These are phyloP conservation scores for Scaptomyza parva DNA, from an alignment of 2,888 invertebrate genomes.

Conservation along the genomic window DNA sequence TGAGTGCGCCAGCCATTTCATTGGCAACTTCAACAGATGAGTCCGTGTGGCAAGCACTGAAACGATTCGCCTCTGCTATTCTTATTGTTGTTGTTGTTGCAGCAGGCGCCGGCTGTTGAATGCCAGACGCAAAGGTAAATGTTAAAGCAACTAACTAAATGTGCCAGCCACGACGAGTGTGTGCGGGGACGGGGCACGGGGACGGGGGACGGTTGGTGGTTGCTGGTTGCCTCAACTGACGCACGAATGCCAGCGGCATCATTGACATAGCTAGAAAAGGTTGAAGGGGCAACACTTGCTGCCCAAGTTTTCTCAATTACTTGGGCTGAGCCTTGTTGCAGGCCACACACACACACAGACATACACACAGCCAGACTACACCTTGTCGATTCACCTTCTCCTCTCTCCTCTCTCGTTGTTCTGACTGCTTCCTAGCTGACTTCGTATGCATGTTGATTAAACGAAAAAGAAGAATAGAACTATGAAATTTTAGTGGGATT, in stretches of 20 bases:
- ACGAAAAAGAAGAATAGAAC: slow-evolving; percentile 74
- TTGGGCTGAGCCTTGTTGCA: slow-evolving; percentile 42
- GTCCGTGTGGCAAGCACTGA: slow-evolving; percentile 39
- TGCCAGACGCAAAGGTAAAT: slow-evolving; percentile 65
- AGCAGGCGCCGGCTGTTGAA: slow-evolving; percentile 40
- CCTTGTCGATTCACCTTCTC: slow-evolving; percentile 9
- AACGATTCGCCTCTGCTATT: slow-evolving; percentile 15
- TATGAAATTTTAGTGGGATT: slow-evolving; percentile 64
- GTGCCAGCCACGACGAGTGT: slow-evolving; percentile 16
- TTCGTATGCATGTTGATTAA: slow-evolving; percentile 72
- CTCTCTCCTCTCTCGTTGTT: background rate
- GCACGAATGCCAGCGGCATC: slow-evolving; percentile 40
- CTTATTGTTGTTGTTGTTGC: slow-evolving; percentile 10
- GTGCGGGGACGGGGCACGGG: background rate
- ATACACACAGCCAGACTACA: slow-evolving; percentile 6
- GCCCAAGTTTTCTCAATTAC: slow-evolving; percentile 75
- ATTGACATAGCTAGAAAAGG: background rate
- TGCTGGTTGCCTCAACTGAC: slow-evolving; percentile 7
- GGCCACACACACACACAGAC: slow-evolving; percentile 33
- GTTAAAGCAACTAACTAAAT: slow-evolving; percentile 71
- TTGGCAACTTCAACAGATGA: slow-evolving; percentile 64
- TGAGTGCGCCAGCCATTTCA: slow-evolving; percentile 28
- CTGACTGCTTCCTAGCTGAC: too few relatives aligned
- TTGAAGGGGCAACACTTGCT: slow-evolving; percentile 53
- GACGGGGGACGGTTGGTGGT: background rate